Conservation (phyloP, 1,140 invertebrate species). For the Rhynchophorus ferrugineus region DNA sequence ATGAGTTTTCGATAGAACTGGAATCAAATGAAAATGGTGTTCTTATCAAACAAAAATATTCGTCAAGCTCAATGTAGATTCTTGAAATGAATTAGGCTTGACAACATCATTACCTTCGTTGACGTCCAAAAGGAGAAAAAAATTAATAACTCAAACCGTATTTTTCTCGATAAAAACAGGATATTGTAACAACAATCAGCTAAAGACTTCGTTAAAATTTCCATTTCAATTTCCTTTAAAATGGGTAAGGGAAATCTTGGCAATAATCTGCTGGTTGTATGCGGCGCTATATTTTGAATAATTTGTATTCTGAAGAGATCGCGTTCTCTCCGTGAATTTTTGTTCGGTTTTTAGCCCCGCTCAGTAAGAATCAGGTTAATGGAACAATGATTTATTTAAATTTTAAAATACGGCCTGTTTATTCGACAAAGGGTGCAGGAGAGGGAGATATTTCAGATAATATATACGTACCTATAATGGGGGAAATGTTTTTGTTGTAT, state of each 20-base stretch:
- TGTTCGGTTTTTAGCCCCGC: conserved; percentile 28
- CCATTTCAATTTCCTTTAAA: conserved; percentile 30
- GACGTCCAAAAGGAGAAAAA: no score
- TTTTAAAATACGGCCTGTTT: background rate
- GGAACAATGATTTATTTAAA: conserved; percentile 9
- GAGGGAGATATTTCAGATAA: no score
- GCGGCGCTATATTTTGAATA: conserved; percentile 27
- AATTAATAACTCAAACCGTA: no score
- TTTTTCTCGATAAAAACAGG: background rate
- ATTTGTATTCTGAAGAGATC: conserved; percentile 29
- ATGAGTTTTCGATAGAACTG: no score
- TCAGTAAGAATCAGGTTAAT: conserved; percentile 23
- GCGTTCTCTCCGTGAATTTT: conserved; percentile 29
- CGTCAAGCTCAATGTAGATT: no score
- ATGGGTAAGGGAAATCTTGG: conserved; percentile 29
- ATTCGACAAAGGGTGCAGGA: no score
- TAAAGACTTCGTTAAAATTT: conserved; percentile 30
- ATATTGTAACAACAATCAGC: conserved; percentile 26
- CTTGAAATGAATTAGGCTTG: no score
- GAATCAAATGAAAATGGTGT: no score
- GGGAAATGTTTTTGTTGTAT: no score
- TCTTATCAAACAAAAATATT: no score
- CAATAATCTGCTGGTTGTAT: conserved; percentile 31
- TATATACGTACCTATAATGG: no score
- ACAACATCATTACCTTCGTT: no score